Conservation (phyloP, 2,113 vertebrate genomes). For the Melanotaenia duboulayi region DNA sequence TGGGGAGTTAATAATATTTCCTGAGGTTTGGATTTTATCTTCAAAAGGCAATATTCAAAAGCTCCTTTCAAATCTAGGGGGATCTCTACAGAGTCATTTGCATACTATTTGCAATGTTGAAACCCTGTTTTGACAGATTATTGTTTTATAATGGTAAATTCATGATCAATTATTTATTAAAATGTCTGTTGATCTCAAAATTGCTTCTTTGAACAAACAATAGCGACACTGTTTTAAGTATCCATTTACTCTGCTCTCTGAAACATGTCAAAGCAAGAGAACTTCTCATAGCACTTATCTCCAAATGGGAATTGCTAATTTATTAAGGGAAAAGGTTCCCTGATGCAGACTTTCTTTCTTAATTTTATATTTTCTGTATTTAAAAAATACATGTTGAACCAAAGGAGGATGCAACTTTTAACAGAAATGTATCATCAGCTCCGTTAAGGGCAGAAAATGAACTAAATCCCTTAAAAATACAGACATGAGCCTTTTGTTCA, state of each 20-base stretch:
- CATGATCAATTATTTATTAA: slow-evolving; percentile 75
- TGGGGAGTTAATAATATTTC: slow-evolving; percentile 22
- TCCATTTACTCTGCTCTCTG: slow-evolving; percentile 61
- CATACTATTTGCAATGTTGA: slow-evolving; percentile 41
- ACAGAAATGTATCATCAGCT: slow-evolving; percentile 21
- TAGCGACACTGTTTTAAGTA: slow-evolving; percentile 39
- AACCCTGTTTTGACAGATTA: slow-evolving; percentile 59
- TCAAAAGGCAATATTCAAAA: slow-evolving; percentile 50
- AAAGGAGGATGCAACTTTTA: neutral
- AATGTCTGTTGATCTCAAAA: slow-evolving; percentile 65
- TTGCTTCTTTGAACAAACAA: slow-evolving; percentile 58
- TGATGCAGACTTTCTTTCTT: slow-evolving; percentile 18
- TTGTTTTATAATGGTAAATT: slow-evolving; percentile 70
- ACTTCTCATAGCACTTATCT: slow-evolving; percentile 38
- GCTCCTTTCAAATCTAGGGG: slow-evolving; percentile 22
- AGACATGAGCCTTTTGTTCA: slow-evolving; percentile 42
- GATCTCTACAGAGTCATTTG: slow-evolving; percentile 45
- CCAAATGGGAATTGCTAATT: slow-evolving; percentile 57
- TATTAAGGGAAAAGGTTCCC: slow-evolving; percentile 33
- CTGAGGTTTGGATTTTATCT: slow-evolving; percentile 41
- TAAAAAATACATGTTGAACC: too few relatives aligned
- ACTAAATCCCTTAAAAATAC: neutral
- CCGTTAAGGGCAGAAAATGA: neutral
- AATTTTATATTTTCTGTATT: too few relatives aligned
- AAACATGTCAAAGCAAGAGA: slow-evolving; percentile 56